Evolutionary conservation across 2,797 vertebrate genomes (phyloP).

Genomic region (Allobates femoralis): DNA sequence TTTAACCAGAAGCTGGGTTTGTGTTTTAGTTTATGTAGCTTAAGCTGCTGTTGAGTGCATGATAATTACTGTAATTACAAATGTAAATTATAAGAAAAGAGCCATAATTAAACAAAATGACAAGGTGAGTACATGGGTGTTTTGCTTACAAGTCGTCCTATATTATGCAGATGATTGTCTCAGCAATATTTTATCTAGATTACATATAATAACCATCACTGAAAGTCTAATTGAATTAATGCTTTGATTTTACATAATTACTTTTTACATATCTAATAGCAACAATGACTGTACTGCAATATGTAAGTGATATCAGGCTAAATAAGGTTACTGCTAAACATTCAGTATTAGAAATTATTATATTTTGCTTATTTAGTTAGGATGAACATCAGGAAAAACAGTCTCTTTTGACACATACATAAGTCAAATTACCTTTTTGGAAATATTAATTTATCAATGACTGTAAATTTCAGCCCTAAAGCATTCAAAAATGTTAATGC

Average conservation of each 20-base stretch:
- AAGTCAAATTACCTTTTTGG: too few relatives aligned
- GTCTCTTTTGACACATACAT: too few relatives aligned
- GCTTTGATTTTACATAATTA: background rate
- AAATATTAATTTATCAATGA: too few relatives aligned
- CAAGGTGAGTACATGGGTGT: conserved; percentile 9
- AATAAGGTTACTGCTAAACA: background rate
- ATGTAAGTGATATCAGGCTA: background rate
- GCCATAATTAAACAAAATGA: conserved; percentile 27
- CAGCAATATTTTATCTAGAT: background rate
- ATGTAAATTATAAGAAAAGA: conserved; percentile 27
- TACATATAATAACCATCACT: background rate
- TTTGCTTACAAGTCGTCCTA: background rate
- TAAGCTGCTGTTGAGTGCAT: background rate
- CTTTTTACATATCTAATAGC: background rate
- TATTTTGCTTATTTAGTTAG: background rate
- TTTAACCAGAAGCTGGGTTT: background rate
- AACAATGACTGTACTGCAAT: background rate
- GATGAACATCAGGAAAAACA: background rate
- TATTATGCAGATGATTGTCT: background rate
- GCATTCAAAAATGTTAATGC: too few relatives aligned
- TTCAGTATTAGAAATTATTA: too few relatives aligned
- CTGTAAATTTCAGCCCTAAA: too few relatives aligned
- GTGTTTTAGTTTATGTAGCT: background rate
- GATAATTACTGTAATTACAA: conserved; percentile 11
- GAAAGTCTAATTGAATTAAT: background rate